Percentiles rank a stretch among this genome's conserved stretches.
Evolutionary conservation across 1,140 invertebrate genomes (phyloP).

Genomic region (Pseudomyrmex cubaensis): DNA sequence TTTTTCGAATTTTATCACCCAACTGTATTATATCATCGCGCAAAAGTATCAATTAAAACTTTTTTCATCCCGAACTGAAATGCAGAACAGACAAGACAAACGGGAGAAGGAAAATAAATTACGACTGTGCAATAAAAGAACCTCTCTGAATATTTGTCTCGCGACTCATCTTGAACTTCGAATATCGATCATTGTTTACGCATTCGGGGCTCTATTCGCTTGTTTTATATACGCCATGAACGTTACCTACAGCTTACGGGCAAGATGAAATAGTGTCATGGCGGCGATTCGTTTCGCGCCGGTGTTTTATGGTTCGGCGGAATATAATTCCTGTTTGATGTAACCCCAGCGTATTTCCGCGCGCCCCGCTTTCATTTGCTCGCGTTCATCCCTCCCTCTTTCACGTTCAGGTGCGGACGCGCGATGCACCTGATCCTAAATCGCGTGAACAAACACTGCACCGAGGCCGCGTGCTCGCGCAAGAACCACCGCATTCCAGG

Average conservation of each 20-base stretch:
- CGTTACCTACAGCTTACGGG: constrained; percentile 5
- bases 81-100: background rate
- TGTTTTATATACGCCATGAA: background rate
- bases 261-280: constrained; percentile 19
- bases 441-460: constrained; percentile 40
- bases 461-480: background rate
- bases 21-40: background rate
- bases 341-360: constrained; percentile 35
- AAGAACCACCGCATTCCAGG: constrained; percentile 20
- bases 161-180: background rate
- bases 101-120: background rate
- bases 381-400: background rate
- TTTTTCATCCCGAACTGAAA: background rate
- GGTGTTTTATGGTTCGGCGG: constrained; percentile 35
- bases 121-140: constrained; percentile 4
- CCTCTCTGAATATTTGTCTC: background rate
- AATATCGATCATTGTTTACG: constrained; percentile 11
- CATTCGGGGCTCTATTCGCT: background rate
- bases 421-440: constrained; percentile 49
- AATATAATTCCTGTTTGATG: constrained; percentile 50
- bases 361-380: constrained; percentile 39
- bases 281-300: constrained; percentile 6
- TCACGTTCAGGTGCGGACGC: background rate
- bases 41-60: no score
- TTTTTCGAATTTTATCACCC: constrained; percentile 2